A percentile compares a stretch with the other conserved stretches of the same genome.
These are phyloP conservation scores for Platalea minor DNA, from an alignment of 2,797 vertebrate species.

Conservation along the genomic window DNA sequence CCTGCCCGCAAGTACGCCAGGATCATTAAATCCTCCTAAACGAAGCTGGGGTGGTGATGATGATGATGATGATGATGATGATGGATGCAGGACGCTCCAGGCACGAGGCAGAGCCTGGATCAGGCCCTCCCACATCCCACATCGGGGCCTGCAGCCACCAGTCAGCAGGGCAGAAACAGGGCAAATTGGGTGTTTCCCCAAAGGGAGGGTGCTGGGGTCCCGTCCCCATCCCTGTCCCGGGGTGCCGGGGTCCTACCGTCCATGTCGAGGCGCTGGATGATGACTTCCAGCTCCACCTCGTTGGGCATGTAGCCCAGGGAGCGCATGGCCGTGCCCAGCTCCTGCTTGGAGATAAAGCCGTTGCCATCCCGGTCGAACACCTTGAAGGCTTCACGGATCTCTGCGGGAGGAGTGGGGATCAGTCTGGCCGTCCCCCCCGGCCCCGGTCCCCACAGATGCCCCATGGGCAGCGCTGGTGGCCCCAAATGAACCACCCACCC, in stretches of 20 bases:
- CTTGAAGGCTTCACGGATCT: constrained; percentile 96
- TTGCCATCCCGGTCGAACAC: constrained; percentile 96
- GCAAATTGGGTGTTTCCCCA: accelerated
- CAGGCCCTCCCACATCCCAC: neutral
- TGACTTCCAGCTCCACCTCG: constrained; percentile 94
- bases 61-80: neutral
- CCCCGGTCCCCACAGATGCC: neutral
- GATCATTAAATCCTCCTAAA: neutral
- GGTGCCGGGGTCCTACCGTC: constrained; percentile 79
- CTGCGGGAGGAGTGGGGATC: constrained; percentile 67
- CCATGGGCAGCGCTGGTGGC: neutral
- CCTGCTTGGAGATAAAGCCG: constrained; percentile 97
- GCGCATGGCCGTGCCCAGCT: constrained; percentile 94
- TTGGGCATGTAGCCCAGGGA: constrained; percentile 98
- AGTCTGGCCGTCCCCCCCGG: accelerated
- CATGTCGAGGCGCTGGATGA: constrained; percentile 97
- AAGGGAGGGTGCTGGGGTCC: accelerated
- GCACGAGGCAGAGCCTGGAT: neutral
- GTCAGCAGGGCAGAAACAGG: accelerated
- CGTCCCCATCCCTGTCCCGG: accelerated
- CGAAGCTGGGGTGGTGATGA: neutral
- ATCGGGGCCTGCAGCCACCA: accelerated
- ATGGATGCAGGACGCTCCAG: neutral
- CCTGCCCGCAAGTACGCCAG: neutral
- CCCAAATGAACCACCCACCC: neutral